A percentile compares a stretch with the other conserved stretches of the same genome.
Conservation (phyloP, 2,888 invertebrate species). For the Germaria angustata region DNA sequence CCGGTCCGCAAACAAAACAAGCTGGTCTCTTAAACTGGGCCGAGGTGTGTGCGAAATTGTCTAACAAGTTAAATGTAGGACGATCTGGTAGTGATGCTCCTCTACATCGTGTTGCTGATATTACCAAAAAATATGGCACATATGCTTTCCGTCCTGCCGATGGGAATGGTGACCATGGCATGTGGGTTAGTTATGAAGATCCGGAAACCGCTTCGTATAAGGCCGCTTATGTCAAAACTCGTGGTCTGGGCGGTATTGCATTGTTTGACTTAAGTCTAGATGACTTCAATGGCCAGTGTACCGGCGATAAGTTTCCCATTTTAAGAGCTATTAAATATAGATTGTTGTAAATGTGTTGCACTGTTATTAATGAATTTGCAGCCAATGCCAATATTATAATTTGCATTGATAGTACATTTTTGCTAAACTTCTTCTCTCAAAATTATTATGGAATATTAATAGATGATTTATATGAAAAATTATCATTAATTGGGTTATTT, state of each 20-base stretch:
- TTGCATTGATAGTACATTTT: background rate
- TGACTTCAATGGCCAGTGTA: conserved; percentile 90
- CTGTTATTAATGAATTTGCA: background rate
- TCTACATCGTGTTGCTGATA: conserved; percentile 87
- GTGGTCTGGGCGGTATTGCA: conserved; percentile 89
- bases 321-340: conserved; percentile 87
- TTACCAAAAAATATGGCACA: conserved; percentile 88
- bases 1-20: conserved; percentile 86
- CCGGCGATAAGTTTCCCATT: conserved; percentile 89
- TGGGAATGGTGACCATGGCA: conserved; percentile 84
- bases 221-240: conserved; percentile 86
- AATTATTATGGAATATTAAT: too few relatives aligned
- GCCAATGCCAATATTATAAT: background rate
- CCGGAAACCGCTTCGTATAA: conserved; percentile 90
- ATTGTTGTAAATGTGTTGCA: conserved; percentile 36
- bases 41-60: conserved; percentile 88
- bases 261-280: conserved; percentile 88
- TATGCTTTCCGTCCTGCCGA: conserved; percentile 88
- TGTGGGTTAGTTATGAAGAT: conserved; percentile 92
- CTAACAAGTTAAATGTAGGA: conserved; percentile 83
- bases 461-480: too few relatives aligned
- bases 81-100: conserved; percentile 83
- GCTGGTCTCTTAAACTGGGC: conserved; percentile 88
- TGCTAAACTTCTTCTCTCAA: too few relatives aligned
- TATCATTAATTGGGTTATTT: too few relatives aligned